Evolutionary conservation across 2,888 invertebrate species (phyloP), one percentile per base, ranked within the genome.

Genomic region (Elysia crispata): DNA sequence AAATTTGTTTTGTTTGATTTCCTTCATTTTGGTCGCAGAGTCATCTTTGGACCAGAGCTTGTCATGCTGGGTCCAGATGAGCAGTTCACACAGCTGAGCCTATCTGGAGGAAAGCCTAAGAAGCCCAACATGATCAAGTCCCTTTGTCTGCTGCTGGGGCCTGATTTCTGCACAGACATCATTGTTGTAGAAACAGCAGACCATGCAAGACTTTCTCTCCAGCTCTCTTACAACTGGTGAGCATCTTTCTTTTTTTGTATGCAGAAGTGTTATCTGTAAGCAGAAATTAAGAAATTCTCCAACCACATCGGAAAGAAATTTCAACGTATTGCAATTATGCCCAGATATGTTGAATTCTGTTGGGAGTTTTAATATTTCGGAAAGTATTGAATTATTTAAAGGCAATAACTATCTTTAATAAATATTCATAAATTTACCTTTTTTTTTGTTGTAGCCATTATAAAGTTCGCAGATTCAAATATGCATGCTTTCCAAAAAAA

Each of bases 11-110:
- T 23, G 13, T 72, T 13, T 80, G n/a, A n/a, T n/a, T n/a, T n/a
- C n/a, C 8, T 31, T 74, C n/a, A 54, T 78, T 77, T 41, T 41
- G 72, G 49, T 86, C 89, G 30, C 85, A 93, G 93, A 79, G 93
- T 93, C 77, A 88, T 93, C 20, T 93, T 93, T 88, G 93, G 93
- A 5, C 93, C 93, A n/a, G 93, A 93, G 81, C 88, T 93, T 81
- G 93, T 93, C 15, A 93, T 93, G 93, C 86, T 93, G 49, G 91
- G 91, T 8, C 93, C 93, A 1, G 93, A 93, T 84, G 93, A 93
- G 83, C 93, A 93, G 86, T 93, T 93, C 86, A 93, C 93, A 1
- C 93, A 93, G 86, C 89, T 93, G 30, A 91, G 91, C 80, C 84
- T 93, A 73, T 93, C 93, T 13, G 93, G 93, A 18, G 93, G 93